These are phyloP conservation scores for Drosophila leonis DNA, from an alignment of 2,888 invertebrate species.

Conservation along the genomic window DNA sequence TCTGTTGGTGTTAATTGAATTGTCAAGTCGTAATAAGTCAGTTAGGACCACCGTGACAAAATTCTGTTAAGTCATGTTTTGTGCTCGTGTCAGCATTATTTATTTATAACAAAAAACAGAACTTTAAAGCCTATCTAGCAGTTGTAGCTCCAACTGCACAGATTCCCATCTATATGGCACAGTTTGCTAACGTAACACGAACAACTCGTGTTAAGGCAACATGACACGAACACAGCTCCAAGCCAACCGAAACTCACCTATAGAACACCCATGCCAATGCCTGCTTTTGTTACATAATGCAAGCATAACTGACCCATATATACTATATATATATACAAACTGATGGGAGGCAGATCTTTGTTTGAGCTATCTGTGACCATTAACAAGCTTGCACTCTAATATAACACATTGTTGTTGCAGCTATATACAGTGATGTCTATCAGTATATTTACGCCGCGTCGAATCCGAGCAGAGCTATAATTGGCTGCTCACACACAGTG, in stretches of 20 bases:
- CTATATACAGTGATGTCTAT: conserved; percentile 58
- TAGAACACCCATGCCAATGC: not conserved
- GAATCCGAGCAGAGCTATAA: conserved; percentile 44
- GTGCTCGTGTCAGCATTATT: not conserved
- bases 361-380: conserved; percentile 65
- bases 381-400: conserved; percentile 78
- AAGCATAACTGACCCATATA: conserved; percentile 61
- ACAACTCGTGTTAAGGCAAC: conserved; percentile 6
- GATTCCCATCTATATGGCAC: not conserved
- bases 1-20: not conserved
- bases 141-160: not conserved
- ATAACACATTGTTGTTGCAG: conserved; percentile 54
- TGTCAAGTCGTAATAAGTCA: not conserved
- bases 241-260: not conserved
- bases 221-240: conserved; percentile 9
- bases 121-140: not conserved
- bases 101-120: not conserved
- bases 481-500: conserved; percentile 37
- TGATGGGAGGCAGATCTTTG: conserved; percentile 39
- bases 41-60: not conserved
- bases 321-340: conserved; percentile 1
- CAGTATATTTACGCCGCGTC: conserved; percentile 69
- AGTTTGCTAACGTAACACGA: not conserved
- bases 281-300: conserved; percentile 61
- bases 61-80: not conserved